Percentiles rank a stretch among this genome's conserved stretches.
Conservation (phyloP, 2,888 invertebrate genomes). For the Aporophyla lueneburgensis region DNA sequence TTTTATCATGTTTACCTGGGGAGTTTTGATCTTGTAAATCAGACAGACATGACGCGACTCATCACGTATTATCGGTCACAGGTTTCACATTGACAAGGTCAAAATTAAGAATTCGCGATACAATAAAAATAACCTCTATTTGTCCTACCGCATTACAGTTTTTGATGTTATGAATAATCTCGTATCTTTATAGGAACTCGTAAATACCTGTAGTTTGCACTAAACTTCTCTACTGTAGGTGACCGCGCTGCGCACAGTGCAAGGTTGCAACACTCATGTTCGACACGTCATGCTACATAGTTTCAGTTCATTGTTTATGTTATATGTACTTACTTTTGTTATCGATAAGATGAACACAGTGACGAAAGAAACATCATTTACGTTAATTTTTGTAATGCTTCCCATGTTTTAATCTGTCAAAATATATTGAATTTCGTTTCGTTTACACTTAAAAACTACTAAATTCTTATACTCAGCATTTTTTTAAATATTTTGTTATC, state of each 20-base stretch:
- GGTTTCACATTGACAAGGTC: not conserved
- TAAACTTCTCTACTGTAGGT: constrained; percentile 7
- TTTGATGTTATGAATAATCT: not conserved
- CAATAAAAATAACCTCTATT: constrained; percentile 13
- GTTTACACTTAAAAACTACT: not conserved
- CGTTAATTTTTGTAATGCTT: no score
- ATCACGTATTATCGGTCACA: not conserved
- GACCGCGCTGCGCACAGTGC: constrained; percentile 47
- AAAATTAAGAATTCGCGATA: not conserved
- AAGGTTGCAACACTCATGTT: constrained; percentile 61
- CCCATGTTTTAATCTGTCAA: no score
- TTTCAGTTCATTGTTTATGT: constrained; percentile 51
- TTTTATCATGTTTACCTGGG: not conserved
- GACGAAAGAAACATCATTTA: not conserved
- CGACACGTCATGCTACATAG: constrained; percentile 51
- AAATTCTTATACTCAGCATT: not conserved
- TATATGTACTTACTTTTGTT: constrained; percentile 16
- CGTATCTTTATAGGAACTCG: not conserved
- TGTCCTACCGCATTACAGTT: not conserved
- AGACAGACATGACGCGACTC: not conserved
- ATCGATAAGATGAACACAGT: constrained; percentile 10
- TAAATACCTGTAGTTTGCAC: not conserved
- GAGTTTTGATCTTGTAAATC: not conserved
- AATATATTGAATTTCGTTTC: no score
- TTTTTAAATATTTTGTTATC: not conserved